These are phyloP conservation scores for Cyanocitta stelleri DNA, from an alignment of 2,113 vertebrate species.

Conservation along the genomic window DNA sequence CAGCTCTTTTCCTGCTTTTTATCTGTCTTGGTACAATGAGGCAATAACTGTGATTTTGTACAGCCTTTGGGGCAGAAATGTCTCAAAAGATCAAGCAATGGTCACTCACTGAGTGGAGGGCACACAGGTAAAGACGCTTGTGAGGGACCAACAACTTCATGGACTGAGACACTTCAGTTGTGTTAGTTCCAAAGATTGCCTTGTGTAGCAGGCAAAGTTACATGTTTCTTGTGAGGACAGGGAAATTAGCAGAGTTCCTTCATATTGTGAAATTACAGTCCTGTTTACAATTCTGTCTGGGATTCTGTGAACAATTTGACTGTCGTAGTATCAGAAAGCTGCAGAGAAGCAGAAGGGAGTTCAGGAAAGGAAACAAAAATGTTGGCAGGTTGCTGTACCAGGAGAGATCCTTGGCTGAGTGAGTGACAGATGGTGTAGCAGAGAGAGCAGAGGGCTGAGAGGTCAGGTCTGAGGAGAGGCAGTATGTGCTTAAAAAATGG, in stretches of 20 bases:
- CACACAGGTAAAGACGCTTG: not conserved
- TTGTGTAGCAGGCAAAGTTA: not conserved
- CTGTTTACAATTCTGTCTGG: not conserved
- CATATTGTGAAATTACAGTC: not conserved
- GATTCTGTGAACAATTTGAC: not conserved
- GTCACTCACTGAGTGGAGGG: not conserved
- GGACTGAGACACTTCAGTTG: not conserved
- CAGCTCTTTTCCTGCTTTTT: not conserved
- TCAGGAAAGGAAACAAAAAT: conserved; percentile 27
- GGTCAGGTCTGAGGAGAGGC: not conserved
- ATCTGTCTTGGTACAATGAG: not conserved
- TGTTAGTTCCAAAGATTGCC: not conserved
- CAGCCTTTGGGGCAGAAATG: not conserved
- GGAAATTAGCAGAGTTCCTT: not conserved
- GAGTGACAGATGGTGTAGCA: conserved; percentile 34
- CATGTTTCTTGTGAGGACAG: not conserved
- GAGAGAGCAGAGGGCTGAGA: conserved; percentile 14
- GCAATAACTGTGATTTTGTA: not conserved
- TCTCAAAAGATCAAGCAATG: not conserved
- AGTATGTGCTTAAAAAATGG: not conserved
- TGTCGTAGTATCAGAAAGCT: not conserved
- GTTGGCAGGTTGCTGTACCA: conserved; percentile 26
- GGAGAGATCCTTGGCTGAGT: conserved; percentile 12
- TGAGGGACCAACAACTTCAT: not conserved
- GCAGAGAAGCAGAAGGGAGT: conserved; percentile 11